These are phyloP conservation scores for Oryzias sinensis DNA, from an alignment of 2,797 vertebrate species.

Conservation along the genomic window DNA sequence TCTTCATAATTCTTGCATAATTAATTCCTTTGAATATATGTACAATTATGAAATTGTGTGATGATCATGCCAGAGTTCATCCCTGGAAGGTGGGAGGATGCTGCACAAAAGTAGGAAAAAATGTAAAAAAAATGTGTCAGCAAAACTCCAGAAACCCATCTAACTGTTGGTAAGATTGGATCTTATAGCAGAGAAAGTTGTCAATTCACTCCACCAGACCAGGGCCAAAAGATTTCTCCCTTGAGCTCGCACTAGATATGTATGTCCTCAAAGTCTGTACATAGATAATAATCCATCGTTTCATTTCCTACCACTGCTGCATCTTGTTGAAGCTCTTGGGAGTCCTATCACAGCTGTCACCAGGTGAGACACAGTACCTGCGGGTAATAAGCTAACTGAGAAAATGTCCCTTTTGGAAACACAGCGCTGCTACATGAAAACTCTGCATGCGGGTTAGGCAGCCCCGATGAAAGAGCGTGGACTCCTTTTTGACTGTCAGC, in stretches of 20 bases:
- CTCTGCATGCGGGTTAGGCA: neutral
- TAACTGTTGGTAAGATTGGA: constrained; percentile 13
- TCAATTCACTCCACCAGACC: constrained; percentile 5
- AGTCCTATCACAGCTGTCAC: neutral
- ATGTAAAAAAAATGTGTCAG: neutral
- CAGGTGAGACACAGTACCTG: neutral
- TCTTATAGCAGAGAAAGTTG: constrained; percentile 16
- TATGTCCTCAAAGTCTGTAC: neutral
- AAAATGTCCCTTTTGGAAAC: neutral
- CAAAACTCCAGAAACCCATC: constrained; percentile 15
- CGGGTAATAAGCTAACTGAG: neutral
- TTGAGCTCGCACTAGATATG: neutral
- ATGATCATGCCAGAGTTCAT: constrained; percentile 4
- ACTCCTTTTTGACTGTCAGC: neutral
- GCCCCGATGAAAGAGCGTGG: neutral
- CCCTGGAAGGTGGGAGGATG: neutral
- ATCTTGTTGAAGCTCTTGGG: too few species aligned
- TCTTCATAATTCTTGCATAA: constrained; percentile 33
- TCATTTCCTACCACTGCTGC: too few species aligned
- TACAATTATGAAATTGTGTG: constrained; percentile 23
- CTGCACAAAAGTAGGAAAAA: neutral
- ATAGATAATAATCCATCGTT: neutral
- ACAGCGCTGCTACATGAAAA: neutral
- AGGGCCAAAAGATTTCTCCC: constrained; percentile 8
- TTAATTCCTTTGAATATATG: constrained; percentile 30